Base-by-base conservation (phyloP, 2,888 invertebrate genomes). In the Elysia crispata region DNA sequence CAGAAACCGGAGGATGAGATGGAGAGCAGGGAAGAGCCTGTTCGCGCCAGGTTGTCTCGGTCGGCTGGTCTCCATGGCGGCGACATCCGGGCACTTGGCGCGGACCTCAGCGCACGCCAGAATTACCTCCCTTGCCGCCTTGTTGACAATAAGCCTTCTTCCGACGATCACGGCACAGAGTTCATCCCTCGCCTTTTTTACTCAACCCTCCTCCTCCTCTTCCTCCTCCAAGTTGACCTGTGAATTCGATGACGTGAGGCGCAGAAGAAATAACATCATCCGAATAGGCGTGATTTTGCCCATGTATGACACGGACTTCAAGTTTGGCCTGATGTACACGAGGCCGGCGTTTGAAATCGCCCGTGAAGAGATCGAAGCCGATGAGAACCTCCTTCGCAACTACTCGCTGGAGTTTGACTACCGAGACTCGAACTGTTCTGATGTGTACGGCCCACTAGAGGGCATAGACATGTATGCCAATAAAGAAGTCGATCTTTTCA, bases 281-380 rank as follows among this genome's bases (percentile, higher is more conserved):
- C 84, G 84, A 20, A 69, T 88, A 8, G 89, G 87, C 0, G 85
- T 89, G 11, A 85, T 89, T 18, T 83, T 89, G 18, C 89, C 89
- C 1, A 77, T 83, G 49, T 73, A 82, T 15, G 82, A 77, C 15
- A 30, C 28, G 6, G 83, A 83, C 66, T 76, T 80, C 0, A 88
- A 85, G 84, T 41, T 41, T 41, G 81, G 84, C 1, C 64, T 85
- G 30, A 83, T 85, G n/a, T 85, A 86, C 77, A 86, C 87, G 3
- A 79, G 86, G 6, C 90, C 91, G 1, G 89, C 89, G 11, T 87
- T 91, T 13, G 77, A 85, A 30, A 85, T 86, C 57, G 91, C 91
- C 13, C 85, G 89, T 5, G 85, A 87, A 25, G 81, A 73, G 11
- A 74, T 87, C 28, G 60, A 69, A 18, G 73, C 82, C 25, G 54